Conservation (phyloP, 2,888 invertebrate species). For the Hypselothyrea guttata region DNA sequence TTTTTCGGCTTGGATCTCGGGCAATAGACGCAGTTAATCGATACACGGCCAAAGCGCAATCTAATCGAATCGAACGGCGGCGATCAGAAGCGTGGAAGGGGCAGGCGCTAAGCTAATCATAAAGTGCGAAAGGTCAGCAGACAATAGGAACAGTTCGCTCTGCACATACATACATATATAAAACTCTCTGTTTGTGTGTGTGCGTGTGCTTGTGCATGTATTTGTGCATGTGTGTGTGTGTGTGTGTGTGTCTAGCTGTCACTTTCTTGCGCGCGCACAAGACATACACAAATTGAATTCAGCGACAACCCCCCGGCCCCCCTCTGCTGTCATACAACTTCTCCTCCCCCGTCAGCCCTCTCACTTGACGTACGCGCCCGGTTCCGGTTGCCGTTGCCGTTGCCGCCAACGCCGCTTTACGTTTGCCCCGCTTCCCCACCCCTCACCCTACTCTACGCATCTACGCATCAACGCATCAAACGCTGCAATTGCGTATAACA, state of each 20-base stretch:
- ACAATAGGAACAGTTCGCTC: constrained; percentile 51
- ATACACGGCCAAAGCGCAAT: constrained; percentile 38
- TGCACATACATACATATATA: no score
- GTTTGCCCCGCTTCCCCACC: constrained; percentile 35
- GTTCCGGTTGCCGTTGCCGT: constrained; percentile 61
- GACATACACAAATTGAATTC: constrained; percentile 70
- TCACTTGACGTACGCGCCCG: constrained; percentile 68
- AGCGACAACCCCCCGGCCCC: constrained; percentile 38
- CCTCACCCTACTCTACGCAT: constrained; percentile 5
- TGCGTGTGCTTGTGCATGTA: constrained; percentile 19
- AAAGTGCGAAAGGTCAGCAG: constrained; percentile 81
- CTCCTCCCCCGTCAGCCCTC: constrained; percentile 21
- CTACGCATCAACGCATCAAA: constrained; percentile 19
- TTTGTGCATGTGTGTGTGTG: constrained; percentile 27
- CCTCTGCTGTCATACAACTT: neutral
- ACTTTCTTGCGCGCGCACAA: constrained; percentile 74
- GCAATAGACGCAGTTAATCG: constrained; percentile 37
- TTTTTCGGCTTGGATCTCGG: constrained; percentile 50
- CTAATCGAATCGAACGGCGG: constrained; percentile 23
- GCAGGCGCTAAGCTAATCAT: constrained; percentile 67
- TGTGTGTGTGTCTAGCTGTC: constrained; percentile 68
- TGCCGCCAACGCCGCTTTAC: constrained; percentile 32
- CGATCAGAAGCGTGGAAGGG: constrained; percentile 37
- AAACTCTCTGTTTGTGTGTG: constrained; percentile 30
- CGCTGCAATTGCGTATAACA: constrained; percentile 49